Evolutionary conservation across 2,888 invertebrate species (phyloP).

Genomic region (Drosophila nr. perissopoda): DNA sequence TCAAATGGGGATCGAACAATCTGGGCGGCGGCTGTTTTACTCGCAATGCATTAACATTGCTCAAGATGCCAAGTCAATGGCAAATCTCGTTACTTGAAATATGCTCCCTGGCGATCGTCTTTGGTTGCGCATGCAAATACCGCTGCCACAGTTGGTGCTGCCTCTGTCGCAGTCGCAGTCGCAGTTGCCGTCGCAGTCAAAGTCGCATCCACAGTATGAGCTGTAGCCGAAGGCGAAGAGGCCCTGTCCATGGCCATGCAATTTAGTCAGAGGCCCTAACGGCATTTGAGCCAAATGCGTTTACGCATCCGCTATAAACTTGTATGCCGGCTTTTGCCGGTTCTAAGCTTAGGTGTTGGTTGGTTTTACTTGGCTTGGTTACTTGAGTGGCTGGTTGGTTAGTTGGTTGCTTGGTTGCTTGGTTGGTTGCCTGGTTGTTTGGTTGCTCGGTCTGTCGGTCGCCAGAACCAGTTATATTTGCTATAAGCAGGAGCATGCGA

Average conservation of each 20-base stretch:
- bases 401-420: conserved; percentile 13
- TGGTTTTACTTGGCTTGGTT: conserved; percentile 18
- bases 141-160: neutral
- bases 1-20: conserved; percentile 60
- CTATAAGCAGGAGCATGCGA: conserved; percentile 80
- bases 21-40: conserved; percentile 59
- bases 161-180: neutral
- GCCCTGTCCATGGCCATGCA: conserved; percentile 77
- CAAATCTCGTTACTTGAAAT: conserved; percentile 54
- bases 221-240: conserved; percentile 55
- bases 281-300: conserved; percentile 84
- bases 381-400: conserved; percentile 22
- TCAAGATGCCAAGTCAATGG: conserved; percentile 51
- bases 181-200: conserved; percentile 8
- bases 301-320: conserved; percentile 84
- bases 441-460: conserved; percentile 48
- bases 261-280: conserved; percentile 83
- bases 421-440: conserved; percentile 19
- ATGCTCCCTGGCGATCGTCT: conserved; percentile 30
- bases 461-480: conserved; percentile 77
- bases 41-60: conserved; percentile 76
- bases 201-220: conserved; percentile 30
- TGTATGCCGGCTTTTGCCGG: conserved; percentile 76
- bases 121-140: conserved; percentile 61
- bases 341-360: conserved; percentile 63